Conservation (phyloP, 1,140 invertebrate genomes). For the Aporrectodea caliginosa region DNA sequence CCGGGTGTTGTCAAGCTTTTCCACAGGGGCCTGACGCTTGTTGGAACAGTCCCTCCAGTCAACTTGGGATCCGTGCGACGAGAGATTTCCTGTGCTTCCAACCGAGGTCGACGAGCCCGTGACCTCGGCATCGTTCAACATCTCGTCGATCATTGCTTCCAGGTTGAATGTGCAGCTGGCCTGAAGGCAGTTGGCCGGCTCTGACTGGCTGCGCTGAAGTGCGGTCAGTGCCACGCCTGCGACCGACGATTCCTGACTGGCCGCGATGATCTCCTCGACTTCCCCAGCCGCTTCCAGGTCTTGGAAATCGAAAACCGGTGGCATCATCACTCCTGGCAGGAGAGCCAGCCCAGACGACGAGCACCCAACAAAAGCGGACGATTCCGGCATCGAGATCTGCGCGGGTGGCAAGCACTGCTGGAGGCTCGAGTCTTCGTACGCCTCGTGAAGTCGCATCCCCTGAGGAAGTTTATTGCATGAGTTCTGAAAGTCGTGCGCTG, state of each 20-base stretch:
- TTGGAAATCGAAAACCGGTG: neutral
- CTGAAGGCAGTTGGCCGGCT: neutral
- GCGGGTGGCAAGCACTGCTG: neutral
- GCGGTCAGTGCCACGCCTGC: neutral
- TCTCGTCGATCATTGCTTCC: neutral
- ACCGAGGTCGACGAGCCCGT: neutral
- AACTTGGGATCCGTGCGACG: neutral
- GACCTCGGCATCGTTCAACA: neutral
- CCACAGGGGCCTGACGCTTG: neutral
- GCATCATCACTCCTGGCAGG: neutral
- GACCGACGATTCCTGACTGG: neutral
- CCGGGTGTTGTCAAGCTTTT: neutral
- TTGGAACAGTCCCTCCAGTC: neutral
- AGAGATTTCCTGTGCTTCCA: neutral
- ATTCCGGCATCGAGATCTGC: neutral
- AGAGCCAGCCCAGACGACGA: neutral
- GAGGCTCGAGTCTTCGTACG: neutral
- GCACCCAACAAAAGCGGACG: neutral
- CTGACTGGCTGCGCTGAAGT: neutral
- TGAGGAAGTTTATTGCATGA: neutral
- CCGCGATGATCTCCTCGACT: neutral
- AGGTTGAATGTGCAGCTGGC: neutral
- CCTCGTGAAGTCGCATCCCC: neutral
- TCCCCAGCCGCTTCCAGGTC: neutral
- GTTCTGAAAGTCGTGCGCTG: neutral